These are phyloP conservation scores for Bambusicola thoracicus DNA, from an alignment of 2,113 vertebrate species.

Conservation along the genomic window DNA sequence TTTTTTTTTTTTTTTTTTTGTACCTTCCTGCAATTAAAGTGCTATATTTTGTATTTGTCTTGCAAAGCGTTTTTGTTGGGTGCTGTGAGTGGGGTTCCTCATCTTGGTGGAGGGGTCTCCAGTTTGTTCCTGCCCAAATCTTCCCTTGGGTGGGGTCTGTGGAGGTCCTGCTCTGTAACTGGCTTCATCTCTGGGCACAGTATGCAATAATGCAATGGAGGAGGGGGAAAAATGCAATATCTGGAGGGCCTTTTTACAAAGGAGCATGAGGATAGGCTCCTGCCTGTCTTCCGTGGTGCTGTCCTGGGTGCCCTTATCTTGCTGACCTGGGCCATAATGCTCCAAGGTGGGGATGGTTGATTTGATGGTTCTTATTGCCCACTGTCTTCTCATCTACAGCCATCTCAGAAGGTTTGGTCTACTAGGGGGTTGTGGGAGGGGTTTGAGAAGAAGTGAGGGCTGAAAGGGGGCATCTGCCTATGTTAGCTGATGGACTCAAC, in stretches of 20 bases:
- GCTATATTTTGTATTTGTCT: slow-evolving; percentile 58
- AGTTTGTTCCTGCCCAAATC: not conserved
- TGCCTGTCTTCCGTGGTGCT: not conserved
- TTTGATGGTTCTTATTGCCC: not conserved
- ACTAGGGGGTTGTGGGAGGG: not conserved
- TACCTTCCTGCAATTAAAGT: slow-evolving; percentile 69
- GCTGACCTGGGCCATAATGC: not conserved
- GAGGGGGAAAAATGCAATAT: rapidly evolving
- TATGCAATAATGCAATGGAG: rapidly evolving
- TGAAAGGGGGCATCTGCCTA: not conserved
- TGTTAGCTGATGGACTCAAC: rapidly evolving
- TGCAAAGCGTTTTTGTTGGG: not conserved
- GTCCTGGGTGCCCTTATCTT: not conserved
- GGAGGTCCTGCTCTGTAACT: not conserved
- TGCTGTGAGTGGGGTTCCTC: rapidly evolving
- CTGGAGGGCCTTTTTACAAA: not conserved
- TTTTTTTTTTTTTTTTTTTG: slow-evolving; percentile 4
- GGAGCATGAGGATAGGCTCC: not conserved
- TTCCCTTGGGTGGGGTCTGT: not conserved
- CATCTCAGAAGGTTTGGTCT: rapidly evolving
- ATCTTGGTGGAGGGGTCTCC: not conserved
- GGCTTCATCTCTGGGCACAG: not conserved
- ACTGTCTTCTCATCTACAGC: rapidly evolving
- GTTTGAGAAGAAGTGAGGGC: not conserved
- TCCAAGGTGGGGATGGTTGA: rapidly evolving